Percentiles rank a stretch among this genome's conserved stretches.
phyloP scores from a whole-genome alignment of 1,140 invertebrate species.

The Drosophila ficusphila region DNA sequence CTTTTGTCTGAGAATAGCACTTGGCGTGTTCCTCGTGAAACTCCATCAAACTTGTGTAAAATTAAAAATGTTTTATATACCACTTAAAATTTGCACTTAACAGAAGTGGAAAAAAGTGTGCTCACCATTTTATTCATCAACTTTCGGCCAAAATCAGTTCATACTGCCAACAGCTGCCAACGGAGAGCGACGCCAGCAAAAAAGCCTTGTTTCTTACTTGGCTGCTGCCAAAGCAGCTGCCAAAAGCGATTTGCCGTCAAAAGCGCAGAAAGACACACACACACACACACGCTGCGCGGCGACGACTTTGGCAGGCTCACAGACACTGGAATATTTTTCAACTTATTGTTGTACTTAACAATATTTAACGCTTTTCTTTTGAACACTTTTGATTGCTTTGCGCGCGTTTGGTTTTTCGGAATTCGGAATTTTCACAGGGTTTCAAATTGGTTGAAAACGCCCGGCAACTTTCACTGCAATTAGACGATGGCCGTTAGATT shows the following conservation, averaged over 20 bases:
- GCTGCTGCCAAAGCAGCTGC: constrained; percentile 65
- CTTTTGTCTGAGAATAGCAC: neutral
- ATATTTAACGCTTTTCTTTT: constrained; percentile 61
- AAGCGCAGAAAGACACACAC: constrained; percentile 45
- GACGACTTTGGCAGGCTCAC: constrained; percentile 4
- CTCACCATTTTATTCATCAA: constrained; percentile 80
- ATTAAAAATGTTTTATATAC: constrained; percentile 31
- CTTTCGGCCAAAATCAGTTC: constrained; percentile 79
- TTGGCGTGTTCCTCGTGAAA: neutral
- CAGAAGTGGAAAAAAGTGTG: constrained; percentile 26
- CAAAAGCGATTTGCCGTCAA: constrained; percentile 59
- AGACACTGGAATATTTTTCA: constrained; percentile 46
- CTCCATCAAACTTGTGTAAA: neutral
- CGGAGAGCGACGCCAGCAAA: constrained; percentile 66
- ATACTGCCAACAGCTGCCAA: constrained; percentile 82
- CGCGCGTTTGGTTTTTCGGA: constrained; percentile 60
- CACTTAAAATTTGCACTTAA: constrained; percentile 49
- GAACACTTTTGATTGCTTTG: constrained; percentile 66
- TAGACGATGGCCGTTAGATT: constrained; percentile 26
- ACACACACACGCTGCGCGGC: constrained; percentile 38
- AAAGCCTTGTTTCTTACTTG: constrained; percentile 55
- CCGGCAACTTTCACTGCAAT: constrained; percentile 74
- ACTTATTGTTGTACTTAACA: constrained; percentile 42
- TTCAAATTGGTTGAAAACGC: constrained; percentile 61
- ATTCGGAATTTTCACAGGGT: constrained; percentile 61